Percentiles rank a stretch among this genome's conserved stretches.
Evolutionary conservation across 2,888 invertebrate species (phyloP).

Genomic region (Athalia cordata): DNA sequence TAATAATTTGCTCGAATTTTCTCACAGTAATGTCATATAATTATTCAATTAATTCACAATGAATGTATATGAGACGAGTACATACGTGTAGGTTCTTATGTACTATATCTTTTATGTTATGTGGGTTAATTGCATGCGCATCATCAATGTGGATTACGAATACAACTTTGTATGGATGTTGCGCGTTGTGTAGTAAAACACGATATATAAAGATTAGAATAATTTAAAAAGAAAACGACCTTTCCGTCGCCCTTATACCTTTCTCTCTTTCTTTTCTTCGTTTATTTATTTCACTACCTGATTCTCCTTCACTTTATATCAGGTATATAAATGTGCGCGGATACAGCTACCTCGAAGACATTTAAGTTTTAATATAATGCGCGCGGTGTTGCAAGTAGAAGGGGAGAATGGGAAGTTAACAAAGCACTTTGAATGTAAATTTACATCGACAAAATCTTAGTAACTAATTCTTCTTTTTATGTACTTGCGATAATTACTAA

Average conservation of each 20-base stretch:
- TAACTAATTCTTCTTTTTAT: conserved; percentile 2
- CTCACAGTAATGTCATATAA: conserved; percentile 49
- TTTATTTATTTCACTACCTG: conserved; percentile 3
- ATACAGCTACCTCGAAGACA: conserved; percentile 21
- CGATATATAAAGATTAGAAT: conserved; percentile 13
- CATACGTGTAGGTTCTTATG: too few relatives aligned
- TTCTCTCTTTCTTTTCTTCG: background rate
- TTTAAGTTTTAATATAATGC: conserved; percentile 25
- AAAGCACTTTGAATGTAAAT: conserved; percentile 64
- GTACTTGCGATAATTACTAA: conserved; percentile 44
- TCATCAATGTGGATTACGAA: conserved; percentile 19
- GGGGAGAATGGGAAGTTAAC: conserved; percentile 53
- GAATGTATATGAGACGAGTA: background rate
- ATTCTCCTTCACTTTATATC: background rate
- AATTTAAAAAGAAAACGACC: background rate
- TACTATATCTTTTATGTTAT: conserved; percentile 30
- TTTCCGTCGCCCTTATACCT: background rate
- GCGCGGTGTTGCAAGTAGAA: conserved; percentile 2
- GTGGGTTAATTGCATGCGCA: conserved; percentile 56
- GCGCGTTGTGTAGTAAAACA: background rate
- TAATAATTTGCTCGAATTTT: conserved; percentile 22
- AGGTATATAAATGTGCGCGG: too few relatives aligned
- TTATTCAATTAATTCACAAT: conserved; percentile 58
- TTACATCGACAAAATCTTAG: conserved; percentile 33
- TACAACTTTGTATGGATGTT: conserved; percentile 2